These are phyloP conservation scores for Agelastica alni DNA, from an alignment of 2,888 invertebrate genomes.

Conservation along the genomic window DNA sequence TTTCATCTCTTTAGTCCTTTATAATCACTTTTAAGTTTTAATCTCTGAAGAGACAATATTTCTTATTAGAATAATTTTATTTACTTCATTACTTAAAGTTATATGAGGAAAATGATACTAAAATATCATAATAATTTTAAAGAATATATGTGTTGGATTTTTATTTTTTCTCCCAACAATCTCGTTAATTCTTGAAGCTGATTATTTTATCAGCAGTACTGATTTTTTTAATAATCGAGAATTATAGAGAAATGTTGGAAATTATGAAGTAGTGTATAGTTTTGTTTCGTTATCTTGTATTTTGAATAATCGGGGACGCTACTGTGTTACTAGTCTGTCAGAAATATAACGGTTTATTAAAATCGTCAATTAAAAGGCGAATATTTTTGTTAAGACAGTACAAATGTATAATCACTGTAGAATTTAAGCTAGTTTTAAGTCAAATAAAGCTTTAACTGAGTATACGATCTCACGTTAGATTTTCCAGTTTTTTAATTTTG, in stretches of 20 bases:
- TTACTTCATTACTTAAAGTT: no score
- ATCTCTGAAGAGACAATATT: no score
- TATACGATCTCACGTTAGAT: constrained; percentile 26
- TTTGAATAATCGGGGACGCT: constrained; percentile 36
- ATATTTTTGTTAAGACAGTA: constrained; percentile 57
- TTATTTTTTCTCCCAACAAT: constrained; percentile 23
- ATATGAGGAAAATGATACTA: no score
- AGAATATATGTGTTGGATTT: no score
- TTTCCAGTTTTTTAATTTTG: constrained; percentile 20
- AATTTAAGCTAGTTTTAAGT: constrained; percentile 33
- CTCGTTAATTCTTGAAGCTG: constrained; percentile 25
- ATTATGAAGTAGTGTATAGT: constrained; percentile 16
- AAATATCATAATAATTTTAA: no score
- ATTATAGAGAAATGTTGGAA: constrained; percentile 27
- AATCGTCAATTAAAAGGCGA: constrained; percentile 49
- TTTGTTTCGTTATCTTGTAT: constrained; percentile 2
- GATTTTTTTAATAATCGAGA: constrained; percentile 38
- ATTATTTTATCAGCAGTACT: constrained; percentile 36
- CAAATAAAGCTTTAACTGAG: constrained; percentile 34
- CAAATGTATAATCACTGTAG: constrained; percentile 50
- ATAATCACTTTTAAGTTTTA: no score
- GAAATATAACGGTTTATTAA: constrained; percentile 37
- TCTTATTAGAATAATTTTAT: no score
- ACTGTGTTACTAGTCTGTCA: constrained; percentile 43
- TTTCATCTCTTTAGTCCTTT: no score